Conservation (phyloP, 2,113 vertebrate species). For the Pedetes capensis region DNA sequence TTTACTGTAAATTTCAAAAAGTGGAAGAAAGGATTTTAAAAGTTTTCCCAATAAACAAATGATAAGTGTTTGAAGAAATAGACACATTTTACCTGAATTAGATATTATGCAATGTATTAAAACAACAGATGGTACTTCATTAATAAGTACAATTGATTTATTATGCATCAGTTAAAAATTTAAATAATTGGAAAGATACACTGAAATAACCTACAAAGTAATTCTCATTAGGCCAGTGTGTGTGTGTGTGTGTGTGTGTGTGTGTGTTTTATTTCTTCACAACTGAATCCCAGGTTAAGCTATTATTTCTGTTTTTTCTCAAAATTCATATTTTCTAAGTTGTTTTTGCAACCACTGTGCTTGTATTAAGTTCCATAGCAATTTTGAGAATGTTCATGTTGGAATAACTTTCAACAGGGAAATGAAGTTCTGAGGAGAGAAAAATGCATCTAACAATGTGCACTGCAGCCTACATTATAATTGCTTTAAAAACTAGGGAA, state of each 20-base stretch:
- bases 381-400: constrained; percentile 36
- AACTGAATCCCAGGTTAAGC: neutral
- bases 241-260: too few relatives aligned
- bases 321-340: neutral
- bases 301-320: neutral
- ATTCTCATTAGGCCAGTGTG: neutral
- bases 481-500: constrained; percentile 42
- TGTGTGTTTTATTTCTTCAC: too few relatives aligned
- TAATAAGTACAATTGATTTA: neutral
- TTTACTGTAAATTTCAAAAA: too few relatives aligned
- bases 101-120: neutral
- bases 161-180: neutral
- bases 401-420: constrained; percentile 27
- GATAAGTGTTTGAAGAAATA: too few relatives aligned
- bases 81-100: too few relatives aligned
- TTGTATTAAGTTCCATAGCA: constrained; percentile 11
- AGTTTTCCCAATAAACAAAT: too few relatives aligned
- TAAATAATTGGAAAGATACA: neutral
- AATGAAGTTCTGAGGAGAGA: constrained; percentile 47
- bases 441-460: constrained; percentile 40
- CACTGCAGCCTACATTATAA: constrained; percentile 38
- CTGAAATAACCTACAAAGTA: neutral
- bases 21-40: too few relatives aligned
- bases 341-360: neutral
- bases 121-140: neutral